Conservation (phyloP, 2,797 vertebrate genomes). For the Otus scops region DNA sequence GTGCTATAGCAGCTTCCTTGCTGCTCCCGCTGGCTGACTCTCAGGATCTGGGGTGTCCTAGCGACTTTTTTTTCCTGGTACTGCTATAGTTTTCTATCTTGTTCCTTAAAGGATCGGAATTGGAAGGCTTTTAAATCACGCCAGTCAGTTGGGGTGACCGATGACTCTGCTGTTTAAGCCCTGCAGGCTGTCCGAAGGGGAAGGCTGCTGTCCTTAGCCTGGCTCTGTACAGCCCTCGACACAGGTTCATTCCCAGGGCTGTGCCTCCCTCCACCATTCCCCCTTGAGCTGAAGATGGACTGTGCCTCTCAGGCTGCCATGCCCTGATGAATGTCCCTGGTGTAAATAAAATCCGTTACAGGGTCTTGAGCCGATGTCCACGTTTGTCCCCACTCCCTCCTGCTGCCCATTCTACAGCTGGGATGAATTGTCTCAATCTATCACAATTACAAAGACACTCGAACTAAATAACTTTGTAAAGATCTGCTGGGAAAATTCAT, state of each 20-base stretch:
- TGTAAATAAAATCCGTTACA: conserved; percentile 6
- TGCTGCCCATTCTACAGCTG: conserved; percentile 2
- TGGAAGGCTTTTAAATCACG: conserved; percentile 36
- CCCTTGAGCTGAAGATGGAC: conserved; percentile 10
- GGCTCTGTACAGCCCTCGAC: background rate
- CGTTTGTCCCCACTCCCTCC: background rate
- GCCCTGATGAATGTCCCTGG: conserved; percentile 32
- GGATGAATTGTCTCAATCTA: conserved; percentile 52
- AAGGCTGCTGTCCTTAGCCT: background rate
- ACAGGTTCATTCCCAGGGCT: background rate
- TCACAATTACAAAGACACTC: conserved; percentile 67
- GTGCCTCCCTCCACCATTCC: background rate
- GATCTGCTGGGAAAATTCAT: conserved; percentile 56
- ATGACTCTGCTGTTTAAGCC: background rate
- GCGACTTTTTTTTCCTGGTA: background rate
- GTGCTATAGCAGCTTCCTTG: conserved; percentile 12
- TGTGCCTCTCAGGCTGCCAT: conserved; percentile 36
- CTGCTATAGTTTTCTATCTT: conserved; percentile 33
- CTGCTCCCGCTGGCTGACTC: background rate
- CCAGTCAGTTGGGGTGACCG: background rate
- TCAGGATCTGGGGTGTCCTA: conserved; percentile 12
- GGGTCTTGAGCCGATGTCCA: background rate
- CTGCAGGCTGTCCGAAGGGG: background rate
- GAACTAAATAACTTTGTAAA: conserved; percentile 62
- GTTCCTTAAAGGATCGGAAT: background rate